Base-by-base conservation (phyloP, 2,888 invertebrate species). In the Mesorhabditis sp. region DNA sequence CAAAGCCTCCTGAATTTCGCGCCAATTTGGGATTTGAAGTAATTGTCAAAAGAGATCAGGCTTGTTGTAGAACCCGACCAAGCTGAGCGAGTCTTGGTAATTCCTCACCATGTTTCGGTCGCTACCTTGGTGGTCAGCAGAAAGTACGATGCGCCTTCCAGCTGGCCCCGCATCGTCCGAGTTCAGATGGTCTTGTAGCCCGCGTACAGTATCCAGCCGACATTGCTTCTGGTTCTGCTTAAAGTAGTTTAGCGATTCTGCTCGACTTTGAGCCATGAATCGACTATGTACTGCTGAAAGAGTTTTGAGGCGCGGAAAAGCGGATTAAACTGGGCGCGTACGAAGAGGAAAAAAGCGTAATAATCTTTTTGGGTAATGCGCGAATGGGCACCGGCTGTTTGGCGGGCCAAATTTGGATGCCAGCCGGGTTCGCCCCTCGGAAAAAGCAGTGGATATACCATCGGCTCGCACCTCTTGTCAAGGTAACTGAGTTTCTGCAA, bases 361-460 rank as follows among this genome's bases (percentile, higher is more conserved):
- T 44, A 44, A 71, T 68, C 41, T 71, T 65, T n/a, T 4, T 43
- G 44, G 50, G 28, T 10, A 15, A 15, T 10, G 72, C 73, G 50
- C 50, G 58, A 67, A n/a, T 61, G 1, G 66, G 61, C 7, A 79
- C 83, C 44, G 50, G 4, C n/a, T 13, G 7, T 50, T 50, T 50
- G 58, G 7, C 58, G 58, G 7, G 7, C 58, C 67, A 74, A 15
- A 62, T 65, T 67, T 4, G 62, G 45, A 28, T 72, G 62, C 79
- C 76, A 83, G 66, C 82, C 82, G 62, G 67, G 69, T 10, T 68
- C 67, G 41, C 77, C 81, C 4, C 43, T 6, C 43, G 82, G 76
- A 71, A 86, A 87, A 43, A 86, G 82, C 0, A 87, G 0, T 1
- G 86, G 86, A 76, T 88, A 87, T 74, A 86, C 78, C 42, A 87